Percentiles rank a stretch among this genome's conserved stretches.
phyloP scores from a whole-genome alignment of 2,113 vertebrate species.

The Actinemys pallida region DNA sequence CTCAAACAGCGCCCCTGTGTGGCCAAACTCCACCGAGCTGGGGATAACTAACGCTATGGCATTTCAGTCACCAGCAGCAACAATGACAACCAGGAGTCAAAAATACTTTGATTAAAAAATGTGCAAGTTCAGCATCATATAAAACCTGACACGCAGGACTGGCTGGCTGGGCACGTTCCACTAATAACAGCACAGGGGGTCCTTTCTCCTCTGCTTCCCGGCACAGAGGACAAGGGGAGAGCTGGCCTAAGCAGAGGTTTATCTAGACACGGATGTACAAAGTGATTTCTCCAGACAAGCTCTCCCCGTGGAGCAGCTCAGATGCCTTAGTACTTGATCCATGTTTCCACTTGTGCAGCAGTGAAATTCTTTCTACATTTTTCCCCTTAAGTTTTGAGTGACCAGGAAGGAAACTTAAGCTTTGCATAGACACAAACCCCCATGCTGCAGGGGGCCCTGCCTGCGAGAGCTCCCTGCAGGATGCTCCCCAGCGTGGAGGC shows the following conservation, averaged over 20 bases:
- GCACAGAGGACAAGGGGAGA: not conserved
- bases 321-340: too few species aligned
- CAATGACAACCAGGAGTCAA: not conserved
- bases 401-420: not conserved
- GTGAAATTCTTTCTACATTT: too few species aligned
- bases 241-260: not conserved
- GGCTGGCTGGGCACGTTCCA: not conserved
- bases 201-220: not conserved
- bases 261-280: too few species aligned
- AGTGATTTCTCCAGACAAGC: too few species aligned
- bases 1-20: not conserved
- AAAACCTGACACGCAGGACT: not conserved
- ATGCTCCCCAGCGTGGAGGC: conserved; percentile 56
- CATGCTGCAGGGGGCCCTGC: too few species aligned
- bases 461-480: not conserved
- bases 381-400: too few species aligned
- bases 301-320: too few species aligned
- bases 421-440: conserved; percentile 25
- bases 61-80: not conserved
- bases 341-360: too few species aligned
- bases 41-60: not conserved
- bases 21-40: not conserved
- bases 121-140: not conserved
- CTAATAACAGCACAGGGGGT: not conserved
- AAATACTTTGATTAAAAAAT: not conserved